Conservation (phyloP, 2,888 invertebrate genomes). For the Linnaemya vulpina region DNA sequence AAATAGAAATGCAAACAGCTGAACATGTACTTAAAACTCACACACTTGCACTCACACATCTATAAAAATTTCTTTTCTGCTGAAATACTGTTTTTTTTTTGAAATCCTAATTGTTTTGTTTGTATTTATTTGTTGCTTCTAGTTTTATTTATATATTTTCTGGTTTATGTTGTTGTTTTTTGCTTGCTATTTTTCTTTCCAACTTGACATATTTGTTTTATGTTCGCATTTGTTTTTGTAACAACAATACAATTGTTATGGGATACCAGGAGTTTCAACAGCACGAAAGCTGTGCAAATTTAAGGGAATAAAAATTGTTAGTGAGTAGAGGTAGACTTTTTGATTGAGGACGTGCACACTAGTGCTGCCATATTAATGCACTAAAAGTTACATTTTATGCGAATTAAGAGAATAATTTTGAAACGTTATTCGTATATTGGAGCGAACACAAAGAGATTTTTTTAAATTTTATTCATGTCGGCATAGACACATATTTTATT, state of each 20-base stretch:
- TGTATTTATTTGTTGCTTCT: not conserved
- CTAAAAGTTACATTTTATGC: no score
- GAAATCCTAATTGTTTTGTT: not conserved
- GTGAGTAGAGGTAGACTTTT: not conserved
- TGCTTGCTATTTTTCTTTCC: not conserved
- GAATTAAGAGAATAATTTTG: no score
- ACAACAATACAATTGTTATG: constrained; percentile 39
- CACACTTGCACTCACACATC: not conserved
- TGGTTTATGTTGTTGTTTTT: constrained; percentile 1
- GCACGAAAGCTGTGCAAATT: not conserved
- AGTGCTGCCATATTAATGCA: no score
- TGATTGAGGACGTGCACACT: not conserved
- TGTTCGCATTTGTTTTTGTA: constrained; percentile 50
- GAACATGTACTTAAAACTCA: not conserved
- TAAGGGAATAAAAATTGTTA: not conserved
- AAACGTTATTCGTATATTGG: no score
- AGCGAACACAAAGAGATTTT: no score
- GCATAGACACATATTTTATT: no score
- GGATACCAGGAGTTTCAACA: constrained; percentile 46
- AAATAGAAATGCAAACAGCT: constrained; percentile 8
- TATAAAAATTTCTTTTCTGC: not conserved
- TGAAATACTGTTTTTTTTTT: not conserved
- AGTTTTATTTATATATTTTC: not conserved
- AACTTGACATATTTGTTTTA: not conserved
- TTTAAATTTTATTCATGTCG: no score